These are phyloP conservation scores for Cyaniris semiargus DNA, from an alignment of 2,888 invertebrate genomes.

Conservation along the genomic window DNA sequence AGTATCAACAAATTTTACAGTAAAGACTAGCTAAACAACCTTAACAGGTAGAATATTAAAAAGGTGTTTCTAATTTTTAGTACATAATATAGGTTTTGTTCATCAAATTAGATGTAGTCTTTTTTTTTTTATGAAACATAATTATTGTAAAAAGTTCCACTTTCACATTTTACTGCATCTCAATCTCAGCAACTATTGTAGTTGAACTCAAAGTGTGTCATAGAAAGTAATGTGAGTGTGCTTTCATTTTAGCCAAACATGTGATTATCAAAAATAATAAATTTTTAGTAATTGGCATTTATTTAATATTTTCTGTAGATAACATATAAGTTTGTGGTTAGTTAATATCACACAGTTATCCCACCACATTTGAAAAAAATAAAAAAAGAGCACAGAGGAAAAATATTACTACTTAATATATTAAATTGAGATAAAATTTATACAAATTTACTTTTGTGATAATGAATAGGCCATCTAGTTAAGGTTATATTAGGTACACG, in stretches of 20 bases:
- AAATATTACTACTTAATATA: too few relatives aligned
- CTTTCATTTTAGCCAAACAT: conserved; percentile 40
- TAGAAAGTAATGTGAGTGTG: conserved; percentile 38
- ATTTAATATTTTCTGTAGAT: neutral
- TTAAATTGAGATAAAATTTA: too few relatives aligned
- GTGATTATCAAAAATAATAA: neutral
- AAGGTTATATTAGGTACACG: neutral
- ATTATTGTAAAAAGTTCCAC: conserved; percentile 8
- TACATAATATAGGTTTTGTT: neutral
- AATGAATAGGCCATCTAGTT: neutral
- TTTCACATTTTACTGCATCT: conserved; percentile 23
- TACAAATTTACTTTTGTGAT: too few relatives aligned
- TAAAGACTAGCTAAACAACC: too few relatives aligned
- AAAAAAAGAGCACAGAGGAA: too few relatives aligned
- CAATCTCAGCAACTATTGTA: conserved; percentile 33
- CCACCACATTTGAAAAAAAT: too few relatives aligned
- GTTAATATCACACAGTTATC: too few relatives aligned
- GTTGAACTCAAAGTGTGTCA: conserved; percentile 37
- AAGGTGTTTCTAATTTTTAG: neutral
- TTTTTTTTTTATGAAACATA: neutral
- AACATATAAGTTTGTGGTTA: neutral
- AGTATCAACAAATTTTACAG: too few relatives aligned
- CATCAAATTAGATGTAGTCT: neutral
- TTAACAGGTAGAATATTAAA: conserved; percentile 34
- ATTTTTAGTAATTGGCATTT: neutral